Conservation (phyloP, 2,113 vertebrate species). For the Hymenochirus boettgeri region DNA sequence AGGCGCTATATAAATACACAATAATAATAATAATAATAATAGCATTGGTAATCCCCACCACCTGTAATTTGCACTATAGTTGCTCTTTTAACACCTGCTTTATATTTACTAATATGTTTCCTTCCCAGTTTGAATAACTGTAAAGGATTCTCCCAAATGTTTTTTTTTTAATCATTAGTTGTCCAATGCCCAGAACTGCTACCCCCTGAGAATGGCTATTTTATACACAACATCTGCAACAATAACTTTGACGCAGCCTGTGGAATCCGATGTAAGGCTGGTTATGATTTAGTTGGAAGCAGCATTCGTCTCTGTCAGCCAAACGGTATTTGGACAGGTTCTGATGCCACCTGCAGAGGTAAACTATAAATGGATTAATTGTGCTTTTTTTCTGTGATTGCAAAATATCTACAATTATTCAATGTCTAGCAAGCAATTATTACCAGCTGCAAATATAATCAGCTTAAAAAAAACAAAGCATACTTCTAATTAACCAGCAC, state of each 20-base stretch:
- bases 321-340: conserved; percentile 82
- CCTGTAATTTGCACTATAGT: too few relatives aligned
- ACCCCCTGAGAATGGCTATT: conserved; percentile 88
- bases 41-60: too few relatives aligned
- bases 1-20: too few relatives aligned
- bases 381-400: neutral
- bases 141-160: too few relatives aligned
- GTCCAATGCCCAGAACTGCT: conserved; percentile 77
- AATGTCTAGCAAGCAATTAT: conserved; percentile 11
- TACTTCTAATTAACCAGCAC: conserved; percentile 13
- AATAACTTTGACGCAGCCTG: conserved; percentile 91
- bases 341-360: conserved; percentile 81
- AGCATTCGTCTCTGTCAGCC: conserved; percentile 86
- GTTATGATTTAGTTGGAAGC: conserved; percentile 85
- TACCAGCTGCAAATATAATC: conserved; percentile 1
- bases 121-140: too few relatives aligned
- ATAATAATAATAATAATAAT: too few relatives aligned
- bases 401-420: conserved; percentile 2
- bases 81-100: too few relatives aligned
- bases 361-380: conserved; percentile 41
- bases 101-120: too few relatives aligned
- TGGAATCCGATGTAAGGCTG: conserved; percentile 81
- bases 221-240: conserved; percentile 89
- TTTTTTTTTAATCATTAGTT: conserved; percentile 57
- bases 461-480: too few relatives aligned